Percentiles rank a stretch among this genome's conserved stretches.
phyloP scores from a whole-genome alignment of 2,113 vertebrate species.

The Scomber japonicus region DNA sequence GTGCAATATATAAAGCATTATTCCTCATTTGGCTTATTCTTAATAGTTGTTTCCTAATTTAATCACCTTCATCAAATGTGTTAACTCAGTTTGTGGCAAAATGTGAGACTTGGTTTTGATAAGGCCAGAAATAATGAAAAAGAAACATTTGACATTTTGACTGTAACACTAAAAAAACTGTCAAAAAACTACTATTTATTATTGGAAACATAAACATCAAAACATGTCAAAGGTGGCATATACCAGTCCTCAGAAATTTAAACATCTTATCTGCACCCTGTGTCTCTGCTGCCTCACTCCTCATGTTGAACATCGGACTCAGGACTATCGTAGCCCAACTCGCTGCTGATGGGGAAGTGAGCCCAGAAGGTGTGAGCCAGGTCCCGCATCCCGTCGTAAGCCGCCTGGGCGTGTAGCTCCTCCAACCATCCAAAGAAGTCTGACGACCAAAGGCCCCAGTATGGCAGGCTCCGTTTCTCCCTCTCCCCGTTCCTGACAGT shows the following conservation, averaged over 20 bases:
- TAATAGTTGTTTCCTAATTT: background rate
- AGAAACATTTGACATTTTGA: background rate
- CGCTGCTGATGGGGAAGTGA: constrained; percentile 76
- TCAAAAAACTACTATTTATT: no score
- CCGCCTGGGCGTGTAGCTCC: constrained; percentile 71
- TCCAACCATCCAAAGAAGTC: constrained; percentile 82
- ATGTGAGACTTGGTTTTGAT: background rate
- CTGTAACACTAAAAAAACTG: no score
- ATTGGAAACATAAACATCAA: background rate
- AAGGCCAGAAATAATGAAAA: background rate
- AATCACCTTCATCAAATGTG: background rate
- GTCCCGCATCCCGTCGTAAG: constrained; percentile 65
- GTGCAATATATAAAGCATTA: no score
- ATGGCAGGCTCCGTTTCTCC: constrained; percentile 63
- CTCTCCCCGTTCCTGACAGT: constrained; percentile 29
- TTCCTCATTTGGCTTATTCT: no score
- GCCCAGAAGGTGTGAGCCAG: constrained; percentile 82
- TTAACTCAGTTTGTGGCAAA: background rate
- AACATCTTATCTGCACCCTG: background rate
- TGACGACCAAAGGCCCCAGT: constrained; percentile 80
- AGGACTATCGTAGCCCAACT: constrained; percentile 72
- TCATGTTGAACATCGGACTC: constrained; percentile 43
- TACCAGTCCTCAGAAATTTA: background rate
- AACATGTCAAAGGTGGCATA: background rate
- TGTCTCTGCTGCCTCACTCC: constrained; percentile 25